Percentiles rank a stretch among this genome's conserved stretches.
Conservation (phyloP, 2,888 invertebrate species). For the Rhingia rostrata region DNA sequence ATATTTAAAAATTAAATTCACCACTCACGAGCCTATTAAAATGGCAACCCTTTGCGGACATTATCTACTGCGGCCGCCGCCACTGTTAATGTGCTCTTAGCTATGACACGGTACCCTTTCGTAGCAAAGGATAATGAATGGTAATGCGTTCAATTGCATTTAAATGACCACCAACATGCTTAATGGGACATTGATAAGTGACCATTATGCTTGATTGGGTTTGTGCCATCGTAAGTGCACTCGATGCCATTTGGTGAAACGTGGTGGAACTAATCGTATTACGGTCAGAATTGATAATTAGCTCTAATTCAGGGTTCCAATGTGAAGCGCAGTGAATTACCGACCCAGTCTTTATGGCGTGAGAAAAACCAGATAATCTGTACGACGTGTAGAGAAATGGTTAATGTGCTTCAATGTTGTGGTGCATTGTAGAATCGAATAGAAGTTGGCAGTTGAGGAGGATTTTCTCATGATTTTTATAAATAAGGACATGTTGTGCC, state of each 20-base stretch:
- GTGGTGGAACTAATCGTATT: slow-evolving; percentile 13
- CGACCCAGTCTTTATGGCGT: not conserved
- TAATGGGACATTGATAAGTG: slow-evolving; percentile 31
- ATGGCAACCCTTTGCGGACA: not conserved
- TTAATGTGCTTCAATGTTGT: not conserved
- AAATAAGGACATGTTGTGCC: no score
- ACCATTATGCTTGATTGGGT: slow-evolving; percentile 41
- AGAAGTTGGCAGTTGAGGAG: not conserved
- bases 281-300: slow-evolving; percentile 28
- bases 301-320: slow-evolving; percentile 24
- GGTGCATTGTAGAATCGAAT: not conserved
- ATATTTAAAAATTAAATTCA: not conserved
- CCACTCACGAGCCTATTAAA: not conserved
- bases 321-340: not conserved
- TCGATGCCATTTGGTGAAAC: slow-evolving; percentile 25
- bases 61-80: not conserved
- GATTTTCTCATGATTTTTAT: no score
- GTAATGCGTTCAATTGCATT: slow-evolving; percentile 43
- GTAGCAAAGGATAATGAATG: slow-evolving; percentile 5
- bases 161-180: slow-evolving; percentile 41
- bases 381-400: not conserved
- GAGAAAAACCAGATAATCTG: slow-evolving; percentile 28
- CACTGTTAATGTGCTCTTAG: slow-evolving; percentile 7
- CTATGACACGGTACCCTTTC: slow-evolving; percentile 19
- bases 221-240: not conserved